phyloP scores from a whole-genome alignment of 2,888 invertebrate species.

The Drosophila peninsularis region DNA sequence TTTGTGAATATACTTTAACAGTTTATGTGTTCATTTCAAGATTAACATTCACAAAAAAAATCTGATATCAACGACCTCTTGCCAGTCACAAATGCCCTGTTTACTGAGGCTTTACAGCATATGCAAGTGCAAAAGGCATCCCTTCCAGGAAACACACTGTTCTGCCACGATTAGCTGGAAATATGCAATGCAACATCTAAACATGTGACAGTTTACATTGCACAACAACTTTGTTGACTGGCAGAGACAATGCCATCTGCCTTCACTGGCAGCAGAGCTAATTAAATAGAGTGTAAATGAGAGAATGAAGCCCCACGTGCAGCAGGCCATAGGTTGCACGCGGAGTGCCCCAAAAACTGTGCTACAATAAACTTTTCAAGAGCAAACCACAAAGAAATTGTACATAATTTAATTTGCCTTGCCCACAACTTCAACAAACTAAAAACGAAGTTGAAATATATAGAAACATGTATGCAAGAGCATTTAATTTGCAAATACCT shows the following conservation, averaged over 20 bases:
- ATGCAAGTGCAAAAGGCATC: neutral
- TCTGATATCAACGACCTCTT: no score
- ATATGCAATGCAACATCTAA: neutral
- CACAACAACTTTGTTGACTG: neutral
- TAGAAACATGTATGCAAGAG: neutral
- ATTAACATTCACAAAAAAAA: no score
- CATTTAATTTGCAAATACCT: neutral
- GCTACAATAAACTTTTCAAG: conserved; percentile 3
- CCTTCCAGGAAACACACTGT: neutral
- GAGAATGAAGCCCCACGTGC: neutral
- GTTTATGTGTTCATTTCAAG: no score
- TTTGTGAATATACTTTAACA: no score
- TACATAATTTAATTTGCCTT: neutral
- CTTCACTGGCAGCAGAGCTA: neutral
- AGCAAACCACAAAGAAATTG: neutral
- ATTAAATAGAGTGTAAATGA: neutral
- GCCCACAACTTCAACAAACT: neutral
- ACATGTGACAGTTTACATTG: neutral
- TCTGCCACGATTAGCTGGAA: no score
- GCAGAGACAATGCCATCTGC: neutral
- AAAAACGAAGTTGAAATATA: neutral
- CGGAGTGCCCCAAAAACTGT: conserved; percentile 6
- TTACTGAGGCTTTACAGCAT: no score
- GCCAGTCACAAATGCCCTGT: no score
- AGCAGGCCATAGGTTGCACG: neutral